These are phyloP conservation scores for Seira musarum DNA, from an alignment of 2,888 invertebrate genomes.

Conservation along the genomic window DNA sequence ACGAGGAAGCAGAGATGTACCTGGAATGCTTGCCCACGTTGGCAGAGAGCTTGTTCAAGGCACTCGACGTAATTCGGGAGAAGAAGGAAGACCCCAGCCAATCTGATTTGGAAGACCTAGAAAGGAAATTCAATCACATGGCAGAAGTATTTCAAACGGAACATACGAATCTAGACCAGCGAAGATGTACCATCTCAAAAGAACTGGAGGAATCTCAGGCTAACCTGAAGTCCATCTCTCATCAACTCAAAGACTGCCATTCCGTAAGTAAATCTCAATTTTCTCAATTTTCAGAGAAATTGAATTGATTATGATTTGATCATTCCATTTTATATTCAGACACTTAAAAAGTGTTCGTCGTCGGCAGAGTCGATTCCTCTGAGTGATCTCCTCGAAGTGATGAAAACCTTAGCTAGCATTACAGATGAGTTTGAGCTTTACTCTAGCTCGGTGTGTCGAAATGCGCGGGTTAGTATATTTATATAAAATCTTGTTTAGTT, in stretches of 20 bases:
- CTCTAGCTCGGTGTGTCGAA: conserved; percentile 55
- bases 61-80: conserved; percentile 60
- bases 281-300: neutral
- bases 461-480: conserved; percentile 60
- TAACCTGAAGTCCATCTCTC: conserved; percentile 61
- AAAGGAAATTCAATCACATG: conserved; percentile 64
- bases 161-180: conserved; percentile 58
- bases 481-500: too few relatives aligned
- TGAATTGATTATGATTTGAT: neutral
- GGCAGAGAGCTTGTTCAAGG: conserved; percentile 62
- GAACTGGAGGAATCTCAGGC: conserved; percentile 62
- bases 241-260: conserved; percentile 55
- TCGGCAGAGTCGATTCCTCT: conserved; percentile 49
- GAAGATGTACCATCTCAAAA: conserved; percentile 50
- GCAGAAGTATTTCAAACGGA: conserved; percentile 66
- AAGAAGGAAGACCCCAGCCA: conserved; percentile 33
- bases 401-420: conserved; percentile 55
- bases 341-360: conserved; percentile 43
- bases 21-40: conserved; percentile 66
- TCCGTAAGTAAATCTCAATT: conserved; percentile 47
- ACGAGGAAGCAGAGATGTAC: conserved; percentile 68
- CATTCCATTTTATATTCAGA: conserved; percentile 29
- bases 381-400: conserved; percentile 45
- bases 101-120: conserved; percentile 51
- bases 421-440: conserved; percentile 62